Evolutionary conservation across 1,140 invertebrate genomes (phyloP).

Genomic region (Lepidurus packardi): DNA sequence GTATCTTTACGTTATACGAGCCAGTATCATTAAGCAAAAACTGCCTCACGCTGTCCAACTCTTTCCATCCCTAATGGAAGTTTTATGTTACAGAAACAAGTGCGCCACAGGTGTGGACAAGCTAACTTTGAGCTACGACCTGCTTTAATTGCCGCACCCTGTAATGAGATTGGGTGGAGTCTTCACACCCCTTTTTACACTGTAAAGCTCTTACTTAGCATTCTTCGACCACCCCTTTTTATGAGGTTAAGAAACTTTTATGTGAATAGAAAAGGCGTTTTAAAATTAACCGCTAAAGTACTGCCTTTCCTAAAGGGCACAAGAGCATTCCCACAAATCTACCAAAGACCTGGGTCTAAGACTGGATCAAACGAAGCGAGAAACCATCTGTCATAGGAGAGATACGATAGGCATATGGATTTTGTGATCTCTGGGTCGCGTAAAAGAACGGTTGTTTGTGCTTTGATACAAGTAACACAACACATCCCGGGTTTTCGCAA

Average conservation of each 20-base stretch:
- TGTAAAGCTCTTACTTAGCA: background rate
- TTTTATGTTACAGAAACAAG: background rate
- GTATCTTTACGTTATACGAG: background rate
- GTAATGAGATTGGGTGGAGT: conserved; percentile 15
- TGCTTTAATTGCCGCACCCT: background rate
- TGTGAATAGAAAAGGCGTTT: background rate
- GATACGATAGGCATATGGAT: too few species aligned
- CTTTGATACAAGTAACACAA: too few species aligned
- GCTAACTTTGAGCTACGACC: background rate
- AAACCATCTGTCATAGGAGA: too few species aligned
- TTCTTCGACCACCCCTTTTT: conserved; percentile 2
- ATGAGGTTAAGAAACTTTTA: background rate
- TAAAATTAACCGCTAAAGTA: too few species aligned
- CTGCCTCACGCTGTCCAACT: background rate
- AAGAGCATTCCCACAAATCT: too few species aligned
- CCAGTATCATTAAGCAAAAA: background rate
- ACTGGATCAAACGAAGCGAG: too few species aligned
- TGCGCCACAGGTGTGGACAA: background rate
- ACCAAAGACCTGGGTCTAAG: too few species aligned
- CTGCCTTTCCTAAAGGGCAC: too few species aligned
- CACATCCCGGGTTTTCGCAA: background rate
- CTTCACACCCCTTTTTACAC: conserved; percentile 7
- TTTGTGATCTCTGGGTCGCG: too few species aligned
- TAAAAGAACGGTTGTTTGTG: too few species aligned
- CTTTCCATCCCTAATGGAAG: conserved; percentile 10